Percentiles rank a stretch among this genome's conserved stretches.
These are phyloP conservation scores for Eristalinus sepulchralis DNA, from an alignment of 2,888 invertebrate genomes.

Conservation along the genomic window DNA sequence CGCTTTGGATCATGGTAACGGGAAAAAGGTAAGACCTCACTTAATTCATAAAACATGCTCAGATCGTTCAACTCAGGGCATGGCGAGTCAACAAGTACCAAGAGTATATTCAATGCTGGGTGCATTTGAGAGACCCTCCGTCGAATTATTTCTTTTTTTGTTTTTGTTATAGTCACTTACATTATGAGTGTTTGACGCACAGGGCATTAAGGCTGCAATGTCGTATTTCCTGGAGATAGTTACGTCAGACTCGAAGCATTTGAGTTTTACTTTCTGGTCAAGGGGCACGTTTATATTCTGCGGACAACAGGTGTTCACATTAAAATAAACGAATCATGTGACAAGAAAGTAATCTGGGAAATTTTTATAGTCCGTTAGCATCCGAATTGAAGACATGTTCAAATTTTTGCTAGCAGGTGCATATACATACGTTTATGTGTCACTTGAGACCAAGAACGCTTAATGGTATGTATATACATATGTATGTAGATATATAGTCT, in stretches of 20 bases:
- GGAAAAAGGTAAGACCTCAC: conserved; percentile 78
- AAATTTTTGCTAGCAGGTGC: too few species aligned
- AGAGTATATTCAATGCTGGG: neutral
- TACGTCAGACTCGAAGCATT: conserved; percentile 17
- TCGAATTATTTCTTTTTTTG: conserved; percentile 7
- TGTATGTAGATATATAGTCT: too few species aligned
- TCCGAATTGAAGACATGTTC: neutral
- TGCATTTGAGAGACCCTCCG: conserved; percentile 14
- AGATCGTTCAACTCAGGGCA: conserved; percentile 51
- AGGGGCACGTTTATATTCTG: conserved; percentile 11
- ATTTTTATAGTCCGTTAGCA: neutral
- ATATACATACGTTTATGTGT: too few species aligned
- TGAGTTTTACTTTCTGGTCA: neutral
- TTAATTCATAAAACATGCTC: conserved; percentile 67
- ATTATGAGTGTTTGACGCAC: conserved; percentile 5
- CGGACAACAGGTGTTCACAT: conserved; percentile 32
- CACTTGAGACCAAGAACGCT: too few species aligned
- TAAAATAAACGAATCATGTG: conserved; percentile 10
- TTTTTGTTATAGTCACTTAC: conserved; percentile 6
- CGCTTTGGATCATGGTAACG: conserved; percentile 76
- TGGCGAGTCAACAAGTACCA: neutral
- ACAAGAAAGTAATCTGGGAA: neutral
- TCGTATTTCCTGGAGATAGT: conserved; percentile 39
- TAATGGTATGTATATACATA: too few species aligned
- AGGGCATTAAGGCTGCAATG: conserved; percentile 38